Percentiles rank a stretch among this genome's conserved stretches.
Evolutionary conservation across 1,140 invertebrate species (phyloP).

Genomic region (Forficula auricularia): DNA sequence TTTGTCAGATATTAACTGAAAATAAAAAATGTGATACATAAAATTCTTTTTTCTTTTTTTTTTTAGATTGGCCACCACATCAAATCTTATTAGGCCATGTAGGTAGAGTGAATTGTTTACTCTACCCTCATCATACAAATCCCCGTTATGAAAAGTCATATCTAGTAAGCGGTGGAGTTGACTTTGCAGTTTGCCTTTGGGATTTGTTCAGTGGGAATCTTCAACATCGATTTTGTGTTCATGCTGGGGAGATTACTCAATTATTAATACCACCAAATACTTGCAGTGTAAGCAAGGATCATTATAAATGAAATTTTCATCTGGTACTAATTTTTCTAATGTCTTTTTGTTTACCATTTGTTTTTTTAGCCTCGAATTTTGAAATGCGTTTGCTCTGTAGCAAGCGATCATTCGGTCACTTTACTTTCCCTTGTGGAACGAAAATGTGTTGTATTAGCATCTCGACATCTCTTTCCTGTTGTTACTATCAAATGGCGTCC

Average conservation of each 20-base stretch:
- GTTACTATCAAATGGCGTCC: constrained; percentile 93
- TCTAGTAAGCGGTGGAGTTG: constrained; percentile 87
- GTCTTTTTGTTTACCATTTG: constrained; percentile 8
- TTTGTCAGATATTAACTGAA: too few species aligned
- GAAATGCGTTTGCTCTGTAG: constrained; percentile 90
- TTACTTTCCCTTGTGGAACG: constrained; percentile 82
- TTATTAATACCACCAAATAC: constrained; percentile 79
- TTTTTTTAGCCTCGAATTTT: constrained; percentile 63
- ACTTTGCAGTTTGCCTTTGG: constrained; percentile 96
- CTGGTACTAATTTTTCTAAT: constrained; percentile 4
- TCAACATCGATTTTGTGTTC: constrained; percentile 89
- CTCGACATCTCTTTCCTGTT: constrained; percentile 90
- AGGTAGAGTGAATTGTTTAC: constrained; percentile 81
- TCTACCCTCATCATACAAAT: constrained; percentile 87
- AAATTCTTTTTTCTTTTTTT: constrained; percentile 8
- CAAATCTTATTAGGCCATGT: constrained; percentile 79
- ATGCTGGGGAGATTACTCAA: constrained; percentile 82
- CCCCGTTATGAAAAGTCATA: constrained; percentile 81
- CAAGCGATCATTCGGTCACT: constrained; percentile 92
- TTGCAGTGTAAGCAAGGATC: constrained; percentile 57
- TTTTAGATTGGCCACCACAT: constrained; percentile 72
- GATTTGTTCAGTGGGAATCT: constrained; percentile 80
- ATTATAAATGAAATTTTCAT: too few species aligned
- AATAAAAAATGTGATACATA: too few species aligned
- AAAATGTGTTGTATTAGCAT: constrained; percentile 88